phyloP scores from a whole-genome alignment of 2,113 vertebrate species.

The Clarias magur region DNA sequence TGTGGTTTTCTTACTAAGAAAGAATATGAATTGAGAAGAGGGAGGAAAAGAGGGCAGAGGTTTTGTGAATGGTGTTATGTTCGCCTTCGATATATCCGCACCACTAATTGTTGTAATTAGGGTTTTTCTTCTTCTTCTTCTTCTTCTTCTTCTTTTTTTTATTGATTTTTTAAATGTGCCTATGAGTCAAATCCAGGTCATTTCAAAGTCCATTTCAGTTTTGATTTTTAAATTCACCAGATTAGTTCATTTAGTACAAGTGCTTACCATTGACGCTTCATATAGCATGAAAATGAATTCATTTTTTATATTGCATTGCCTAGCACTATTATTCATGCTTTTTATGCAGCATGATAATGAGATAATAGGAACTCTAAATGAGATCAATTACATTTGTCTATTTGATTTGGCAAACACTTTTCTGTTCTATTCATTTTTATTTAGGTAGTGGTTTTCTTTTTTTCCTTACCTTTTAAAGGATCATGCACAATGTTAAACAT shows the following conservation, averaged over 20 bases:
- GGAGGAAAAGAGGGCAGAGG: not conserved
- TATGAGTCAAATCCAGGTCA: conserved; percentile 16
- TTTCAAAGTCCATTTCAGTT: conserved; percentile 20
- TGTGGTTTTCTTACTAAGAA: not conserved
- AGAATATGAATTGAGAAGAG: conserved; percentile 2
- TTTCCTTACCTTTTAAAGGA: too few species aligned
- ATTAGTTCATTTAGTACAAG: not conserved
- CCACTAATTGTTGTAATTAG: not conserved
- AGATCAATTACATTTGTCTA: not conserved
- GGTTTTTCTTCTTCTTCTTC: not conserved
- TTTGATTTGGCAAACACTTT: not conserved
- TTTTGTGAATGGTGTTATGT: not conserved
- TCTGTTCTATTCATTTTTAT: not conserved
- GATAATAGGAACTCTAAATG: too few species aligned
- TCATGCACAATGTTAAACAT: too few species aligned
- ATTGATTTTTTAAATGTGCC: conserved; percentile 25
- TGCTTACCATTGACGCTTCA: not conserved
- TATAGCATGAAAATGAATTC: conserved; percentile 8
- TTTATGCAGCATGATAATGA: conserved; percentile 12
- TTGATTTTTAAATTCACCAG: not conserved
- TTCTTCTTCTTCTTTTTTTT: not conserved
- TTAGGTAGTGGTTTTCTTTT: not conserved
- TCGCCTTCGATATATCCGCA: not conserved
- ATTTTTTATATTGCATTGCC: not conserved
- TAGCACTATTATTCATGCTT: not conserved